Base-by-base conservation (phyloP, 2,797 vertebrate species). In the Amphiprion clarkii region DNA sequence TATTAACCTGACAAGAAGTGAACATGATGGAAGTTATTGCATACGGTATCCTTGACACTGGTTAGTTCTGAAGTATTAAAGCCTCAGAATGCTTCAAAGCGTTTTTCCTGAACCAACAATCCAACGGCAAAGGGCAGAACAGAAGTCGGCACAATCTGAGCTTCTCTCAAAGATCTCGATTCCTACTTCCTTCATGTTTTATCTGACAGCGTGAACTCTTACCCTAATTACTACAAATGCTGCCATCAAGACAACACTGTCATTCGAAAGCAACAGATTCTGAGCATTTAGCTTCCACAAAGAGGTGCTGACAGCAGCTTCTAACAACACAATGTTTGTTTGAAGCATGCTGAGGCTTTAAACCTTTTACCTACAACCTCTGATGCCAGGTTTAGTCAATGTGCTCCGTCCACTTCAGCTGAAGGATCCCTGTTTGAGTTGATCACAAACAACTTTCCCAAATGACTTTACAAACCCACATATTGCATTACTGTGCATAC, bases 301-400 rank as follows among this genome's bases (percentile, higher is more conserved):
- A 44, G 16, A 44, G 13, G 42, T 44, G 4, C 3, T 16, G 42
- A 44, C 40, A 42, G 40, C 12, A 42, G 14, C 12, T 5, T 46
- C 2, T 3, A 48, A 5, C 17, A n/a, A n/a, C 17, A 71, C 23
- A 39, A 25, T 5, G 1, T 49, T 19, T 21, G 25, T 66, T 64
- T 69, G 29, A 66, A 57, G 51, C 56, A 49, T 14, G 29, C 31
- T n/a, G 40, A 31, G 46, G 56, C 46, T 67, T 73, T 73, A 42
- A 42, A 31, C 5, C 2, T 2, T n/a, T n/a, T 4, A 0, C 14
- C 2, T 46, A 5, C 19, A 46, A 19, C 16, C 54, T 52, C 49
- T 17, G 23, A 27, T 39, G 2, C 52, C 29, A 67, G 36, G 51
- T 62, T 23, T 23, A 53, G 1, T 58, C 11, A 40, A 8, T 27